Base-by-base conservation (phyloP, 2,113 vertebrate species). In the Cyprinodon tularosa region DNA sequence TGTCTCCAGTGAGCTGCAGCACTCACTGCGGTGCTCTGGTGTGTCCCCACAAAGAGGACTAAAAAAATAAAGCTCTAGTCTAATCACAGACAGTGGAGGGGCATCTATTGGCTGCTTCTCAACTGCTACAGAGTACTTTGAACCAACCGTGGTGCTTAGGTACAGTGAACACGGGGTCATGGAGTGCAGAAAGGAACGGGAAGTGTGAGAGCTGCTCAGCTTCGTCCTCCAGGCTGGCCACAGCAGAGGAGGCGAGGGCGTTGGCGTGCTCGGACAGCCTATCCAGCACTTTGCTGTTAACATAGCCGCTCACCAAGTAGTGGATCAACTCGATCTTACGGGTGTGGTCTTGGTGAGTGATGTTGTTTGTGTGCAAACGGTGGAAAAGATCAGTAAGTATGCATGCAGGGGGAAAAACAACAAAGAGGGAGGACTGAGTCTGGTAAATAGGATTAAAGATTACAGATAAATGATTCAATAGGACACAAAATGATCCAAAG, bases 111-210 rank as follows among this genome's bases (percentile, higher is more conserved):
- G 44, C 78, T 57, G 0, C 47, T 59, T 60, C 0, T 62, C 42
- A 66, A 42, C 81, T 72, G 81, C 74, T 36, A 72, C 69, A 39
- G 60, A 48, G 29, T 67, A 78, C 48, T 3, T 81, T 84, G 92
- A 96, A 98, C 97, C 94, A 95, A 98, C 97, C 97, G 92, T 96
- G 94, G 92, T 94, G 93, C 87, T 92, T 96, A 86, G 96, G 96
- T 86, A 94, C 93, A 82, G 83, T 90, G 88, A 97, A 86, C 63
- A 93, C 94, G n/a, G 94, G 95, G 92, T 94, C 94, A 91, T 68
- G 92, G 84, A 94, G 95, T 83, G 95, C 79, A 50, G 96, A 94
- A 90, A 96, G 95, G 91, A 95, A 96, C 76, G 96, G 96, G 85
- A 96, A 97, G 89, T 96, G 95, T 29, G 93, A 96, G 84, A 95